Evolutionary conservation across 2,797 vertebrate genomes (phyloP).

Genomic region (Sebastes cheni): DNA sequence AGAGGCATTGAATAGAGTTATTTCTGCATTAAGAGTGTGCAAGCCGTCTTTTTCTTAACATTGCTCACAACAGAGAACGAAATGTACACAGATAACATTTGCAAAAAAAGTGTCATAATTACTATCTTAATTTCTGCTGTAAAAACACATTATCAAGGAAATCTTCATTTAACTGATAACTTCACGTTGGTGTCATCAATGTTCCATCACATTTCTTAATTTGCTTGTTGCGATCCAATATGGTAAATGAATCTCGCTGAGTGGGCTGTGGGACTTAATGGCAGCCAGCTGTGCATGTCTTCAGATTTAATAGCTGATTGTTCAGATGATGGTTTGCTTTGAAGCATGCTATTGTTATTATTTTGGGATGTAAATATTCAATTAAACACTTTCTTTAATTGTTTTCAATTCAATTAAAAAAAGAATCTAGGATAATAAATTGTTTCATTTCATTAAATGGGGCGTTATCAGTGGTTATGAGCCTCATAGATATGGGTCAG

Average conservation of each 20-base stretch:
- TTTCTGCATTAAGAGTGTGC: not conserved
- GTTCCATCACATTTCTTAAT: constrained; percentile 56
- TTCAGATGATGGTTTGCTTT: constrained; percentile 53
- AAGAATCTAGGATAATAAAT: not conserved
- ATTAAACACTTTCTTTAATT: constrained; percentile 10
- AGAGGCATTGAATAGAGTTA: too few relatives aligned
- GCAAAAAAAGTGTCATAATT: not conserved
- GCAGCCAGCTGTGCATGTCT: constrained; percentile 68
- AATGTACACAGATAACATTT: not conserved
- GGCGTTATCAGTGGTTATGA: not conserved
- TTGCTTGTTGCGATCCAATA: constrained; percentile 65
- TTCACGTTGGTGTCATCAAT: constrained; percentile 40
- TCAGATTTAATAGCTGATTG: constrained; percentile 62
- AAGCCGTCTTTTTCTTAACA: not conserved
- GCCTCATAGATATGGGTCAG: not conserved
- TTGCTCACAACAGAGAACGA: not conserved
- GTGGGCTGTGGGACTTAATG: constrained; percentile 60
- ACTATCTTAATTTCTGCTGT: constrained; percentile 25
- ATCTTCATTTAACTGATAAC: constrained; percentile 42
- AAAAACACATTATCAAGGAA: constrained; percentile 17
- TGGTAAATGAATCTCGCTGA: constrained; percentile 68
- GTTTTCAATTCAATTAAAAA: not conserved
- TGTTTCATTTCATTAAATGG: not conserved
- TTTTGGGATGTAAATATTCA: constrained; percentile 30
- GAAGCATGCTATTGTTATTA: constrained; percentile 6